phyloP scores from a whole-genome alignment of 2,888 invertebrate genomes.

The Agonopterix heracliana region DNA sequence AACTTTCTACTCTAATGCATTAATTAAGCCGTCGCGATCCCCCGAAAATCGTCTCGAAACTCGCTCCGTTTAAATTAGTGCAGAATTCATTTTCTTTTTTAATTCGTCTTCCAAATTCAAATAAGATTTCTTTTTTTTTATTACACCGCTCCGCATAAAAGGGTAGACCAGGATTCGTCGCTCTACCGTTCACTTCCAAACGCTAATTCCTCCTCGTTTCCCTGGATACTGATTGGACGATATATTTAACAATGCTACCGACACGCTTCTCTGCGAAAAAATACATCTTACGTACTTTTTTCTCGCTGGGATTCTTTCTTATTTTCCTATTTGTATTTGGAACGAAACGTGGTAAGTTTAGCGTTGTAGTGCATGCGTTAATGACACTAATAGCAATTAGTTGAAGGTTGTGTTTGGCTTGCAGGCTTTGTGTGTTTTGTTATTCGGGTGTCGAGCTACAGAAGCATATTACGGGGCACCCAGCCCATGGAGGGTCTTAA shows the following conservation, averaged over 20 bases:
- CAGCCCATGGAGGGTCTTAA: slow-evolving; percentile 68
- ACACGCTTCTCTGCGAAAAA: slow-evolving; percentile 63
- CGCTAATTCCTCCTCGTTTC: slow-evolving; percentile 66
- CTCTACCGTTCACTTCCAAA: slow-evolving; percentile 53
- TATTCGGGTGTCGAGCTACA: slow-evolving; percentile 46
- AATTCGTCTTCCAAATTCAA: slow-evolving; percentile 73
- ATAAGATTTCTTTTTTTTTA: slow-evolving; percentile 69
- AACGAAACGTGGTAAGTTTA: slow-evolving; percentile 44
- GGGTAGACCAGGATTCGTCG: slow-evolving; percentile 62
- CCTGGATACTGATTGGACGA: slow-evolving; percentile 71
- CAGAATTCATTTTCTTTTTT: slow-evolving; percentile 70
- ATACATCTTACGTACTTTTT: slow-evolving; percentile 68
- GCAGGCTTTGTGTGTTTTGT: slow-evolving; percentile 49
- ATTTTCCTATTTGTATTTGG: slow-evolving; percentile 42
- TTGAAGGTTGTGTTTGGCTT: slow-evolving; percentile 63
- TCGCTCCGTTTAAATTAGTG: slow-evolving; percentile 68
- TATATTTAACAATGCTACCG: slow-evolving; percentile 73
- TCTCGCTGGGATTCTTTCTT: slow-evolving; percentile 59
- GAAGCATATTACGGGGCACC: slow-evolving; percentile 64
- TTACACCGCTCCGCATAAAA: slow-evolving; percentile 56
- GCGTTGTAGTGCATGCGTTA: slow-evolving; percentile 43
- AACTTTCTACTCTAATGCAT: slow-evolving; percentile 55
- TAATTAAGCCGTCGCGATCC: slow-evolving; percentile 60
- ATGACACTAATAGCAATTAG: slow-evolving; percentile 63
- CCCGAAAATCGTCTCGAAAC: slow-evolving; percentile 62